phyloP scores from a whole-genome alignment of 2,888 invertebrate species.

The Tridacna gigas region DNA sequence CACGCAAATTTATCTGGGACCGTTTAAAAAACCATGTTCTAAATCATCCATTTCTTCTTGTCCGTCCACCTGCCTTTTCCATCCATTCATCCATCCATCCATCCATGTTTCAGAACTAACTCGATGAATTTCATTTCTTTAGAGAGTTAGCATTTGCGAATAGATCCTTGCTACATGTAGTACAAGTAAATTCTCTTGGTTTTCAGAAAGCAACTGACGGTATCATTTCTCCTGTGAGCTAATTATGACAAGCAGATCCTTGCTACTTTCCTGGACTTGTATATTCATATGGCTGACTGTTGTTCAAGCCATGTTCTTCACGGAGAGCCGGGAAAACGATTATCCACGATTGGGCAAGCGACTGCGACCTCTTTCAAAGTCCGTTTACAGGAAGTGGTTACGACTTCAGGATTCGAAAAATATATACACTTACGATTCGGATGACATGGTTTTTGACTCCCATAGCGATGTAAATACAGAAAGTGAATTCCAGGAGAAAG shows the following conservation, averaged over 20 bases:
- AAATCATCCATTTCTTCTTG: too few relatives aligned
- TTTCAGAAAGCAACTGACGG: too few relatives aligned
- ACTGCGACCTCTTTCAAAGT: constrained; percentile 13
- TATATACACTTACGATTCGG: constrained; percentile 11
- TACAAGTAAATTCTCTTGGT: too few relatives aligned
- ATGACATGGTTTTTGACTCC: neutral
- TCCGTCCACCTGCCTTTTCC: too few relatives aligned
- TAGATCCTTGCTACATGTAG: too few relatives aligned
- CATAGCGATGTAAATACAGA: neutral
- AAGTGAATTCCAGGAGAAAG: neutral
- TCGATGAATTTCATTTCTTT: too few relatives aligned
- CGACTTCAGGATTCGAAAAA: constrained; percentile 2
- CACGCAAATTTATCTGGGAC: too few relatives aligned
- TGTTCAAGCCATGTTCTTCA: constrained; percentile 41
- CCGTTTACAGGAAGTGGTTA: constrained; percentile 18
- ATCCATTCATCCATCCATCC: too few relatives aligned
- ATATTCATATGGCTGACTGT: neutral
- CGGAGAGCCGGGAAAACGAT: constrained; percentile 42
- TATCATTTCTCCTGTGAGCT: too few relatives aligned
- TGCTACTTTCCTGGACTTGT: neutral
- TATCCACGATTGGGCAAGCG: constrained; percentile 50
- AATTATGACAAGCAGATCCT: neutral
- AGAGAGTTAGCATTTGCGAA: too few relatives aligned
- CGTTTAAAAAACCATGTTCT: too few relatives aligned
- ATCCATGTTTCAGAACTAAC: too few relatives aligned